phyloP scores from a whole-genome alignment of 2,113 vertebrate genomes.

The Pyrgilauda ruficollis region DNA sequence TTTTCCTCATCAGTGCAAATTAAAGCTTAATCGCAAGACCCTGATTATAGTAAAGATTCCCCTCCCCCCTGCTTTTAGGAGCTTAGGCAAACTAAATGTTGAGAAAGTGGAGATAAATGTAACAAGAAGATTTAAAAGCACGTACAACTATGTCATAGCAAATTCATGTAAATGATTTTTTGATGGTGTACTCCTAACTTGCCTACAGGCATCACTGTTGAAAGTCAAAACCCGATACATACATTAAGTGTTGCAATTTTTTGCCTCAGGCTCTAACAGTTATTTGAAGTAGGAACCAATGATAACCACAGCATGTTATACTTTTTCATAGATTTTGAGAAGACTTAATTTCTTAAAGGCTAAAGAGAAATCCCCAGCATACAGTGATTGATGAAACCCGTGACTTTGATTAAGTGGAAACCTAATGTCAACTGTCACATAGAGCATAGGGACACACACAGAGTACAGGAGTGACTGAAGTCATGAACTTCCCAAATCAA shows the following conservation, averaged over 20 bases:
- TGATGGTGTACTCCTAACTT: background rate
- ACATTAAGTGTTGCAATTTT: background rate
- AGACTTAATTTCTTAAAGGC: constrained; percentile 3
- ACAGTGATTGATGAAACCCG: background rate
- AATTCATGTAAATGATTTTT: background rate
- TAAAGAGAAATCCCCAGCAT: background rate
- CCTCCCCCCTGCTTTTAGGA: background rate
- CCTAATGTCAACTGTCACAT: background rate
- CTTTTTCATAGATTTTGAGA: background rate
- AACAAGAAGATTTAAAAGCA: background rate
- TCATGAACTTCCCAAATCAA: background rate
- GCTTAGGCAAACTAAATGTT: background rate
- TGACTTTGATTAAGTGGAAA: constrained; percentile 35
- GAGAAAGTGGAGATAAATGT: background rate
- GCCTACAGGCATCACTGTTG: background rate
- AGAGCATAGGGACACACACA: background rate
- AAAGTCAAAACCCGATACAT: background rate
- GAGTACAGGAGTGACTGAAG: background rate
- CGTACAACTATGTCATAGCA: background rate
- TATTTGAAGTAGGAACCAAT: background rate
- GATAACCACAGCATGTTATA: background rate
- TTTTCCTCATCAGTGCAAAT: background rate
- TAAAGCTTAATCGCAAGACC: constrained; percentile 1
- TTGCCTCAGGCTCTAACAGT: background rate
- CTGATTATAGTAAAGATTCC: background rate